Base-by-base conservation (phyloP, 1,140 invertebrate species). In the Drosophila oshimai region DNA sequence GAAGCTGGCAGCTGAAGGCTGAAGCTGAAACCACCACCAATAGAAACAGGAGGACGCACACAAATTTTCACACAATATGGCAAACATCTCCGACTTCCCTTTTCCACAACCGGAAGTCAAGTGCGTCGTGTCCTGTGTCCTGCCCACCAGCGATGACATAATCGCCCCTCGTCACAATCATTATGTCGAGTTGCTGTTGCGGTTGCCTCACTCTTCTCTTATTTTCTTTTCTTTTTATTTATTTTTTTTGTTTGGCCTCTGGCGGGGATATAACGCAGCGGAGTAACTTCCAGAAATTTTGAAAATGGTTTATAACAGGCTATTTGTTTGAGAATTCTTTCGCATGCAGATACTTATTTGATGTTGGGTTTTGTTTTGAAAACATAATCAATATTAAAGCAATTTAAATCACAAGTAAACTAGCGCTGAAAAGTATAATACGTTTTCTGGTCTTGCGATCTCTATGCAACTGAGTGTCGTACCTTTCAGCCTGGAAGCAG, bases 91-190 rank as follows among this genome's bases (percentile, higher is more conserved):
- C 17, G 28, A 39, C 39, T 10, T 37, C 28, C 28, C 36, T 39
- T 22, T 28, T 57, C 61, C 15, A 28, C 55, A 37, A 17, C 73
- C 68, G 78, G 61, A 83, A 81, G 78, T 81, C 78, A 83, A 81
- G 78, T 83, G 75, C 34, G 29, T 34, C 46, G 65, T 51, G 45
- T 42, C 34, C 37, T 15, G 45, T 15, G 31, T 45, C 31, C 45
- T 17, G 33, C 12, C 29, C 57, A 36, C 18, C 50, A 39, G 10
- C 31, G 26, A 55, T 53, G 12, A 33, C 20, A 57, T 51, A 51
- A 51, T 51, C 47, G 47, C 47, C 47, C 51, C 34, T 44, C 37
- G 31, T 44, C 37, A 31, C 51, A 54, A 54, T 44, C 29, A 55
- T 45, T 45, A 55, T 20, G 24, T 41, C 24, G 12, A 44, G 22